phyloP scores from a whole-genome alignment of 2,113 vertebrate species.

The Tiliqua scincoides region DNA sequence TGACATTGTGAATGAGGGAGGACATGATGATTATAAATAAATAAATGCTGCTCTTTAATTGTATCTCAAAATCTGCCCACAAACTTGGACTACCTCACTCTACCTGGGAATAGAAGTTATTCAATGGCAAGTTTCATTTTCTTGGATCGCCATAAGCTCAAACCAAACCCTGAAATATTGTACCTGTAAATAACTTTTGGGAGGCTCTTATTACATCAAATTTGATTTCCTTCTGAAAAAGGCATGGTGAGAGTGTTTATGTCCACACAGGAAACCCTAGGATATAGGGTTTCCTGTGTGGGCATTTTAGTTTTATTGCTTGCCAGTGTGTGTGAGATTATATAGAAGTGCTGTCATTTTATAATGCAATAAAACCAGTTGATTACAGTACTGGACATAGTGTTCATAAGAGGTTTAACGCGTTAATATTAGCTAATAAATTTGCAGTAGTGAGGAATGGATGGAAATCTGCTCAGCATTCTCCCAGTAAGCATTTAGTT shows the following conservation, averaged over 20 bases:
- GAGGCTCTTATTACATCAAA: conserved; percentile 4
- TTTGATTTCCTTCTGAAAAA: conserved; percentile 3
- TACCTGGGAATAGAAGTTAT: neutral
- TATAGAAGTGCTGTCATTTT: conserved; percentile 1
- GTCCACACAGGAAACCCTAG: neutral
- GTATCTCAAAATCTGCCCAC: neutral
- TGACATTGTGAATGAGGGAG: too few relatives aligned
- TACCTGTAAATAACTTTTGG: neutral
- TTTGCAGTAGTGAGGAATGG: neutral
- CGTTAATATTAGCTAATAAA: neutral
- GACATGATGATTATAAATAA: neutral
- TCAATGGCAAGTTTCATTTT: neutral
- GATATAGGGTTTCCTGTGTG: too few relatives aligned
- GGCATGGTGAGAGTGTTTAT: neutral
- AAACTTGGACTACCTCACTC: neutral
- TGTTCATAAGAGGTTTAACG: neutral
- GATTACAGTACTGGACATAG: neutral
- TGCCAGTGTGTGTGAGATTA: neutral
- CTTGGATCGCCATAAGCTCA: neutral
- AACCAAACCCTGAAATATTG: too few relatives aligned
- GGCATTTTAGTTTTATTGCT: neutral
- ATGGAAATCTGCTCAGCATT: neutral
- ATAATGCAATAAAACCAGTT: neutral
- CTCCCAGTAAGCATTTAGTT: neutral
- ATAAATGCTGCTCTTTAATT: neutral